A percentile compares a stretch with the other conserved stretches of the same genome.
These are phyloP conservation scores for Battus philenor DNA, from an alignment of 1,140 invertebrate species.

Conservation along the genomic window DNA sequence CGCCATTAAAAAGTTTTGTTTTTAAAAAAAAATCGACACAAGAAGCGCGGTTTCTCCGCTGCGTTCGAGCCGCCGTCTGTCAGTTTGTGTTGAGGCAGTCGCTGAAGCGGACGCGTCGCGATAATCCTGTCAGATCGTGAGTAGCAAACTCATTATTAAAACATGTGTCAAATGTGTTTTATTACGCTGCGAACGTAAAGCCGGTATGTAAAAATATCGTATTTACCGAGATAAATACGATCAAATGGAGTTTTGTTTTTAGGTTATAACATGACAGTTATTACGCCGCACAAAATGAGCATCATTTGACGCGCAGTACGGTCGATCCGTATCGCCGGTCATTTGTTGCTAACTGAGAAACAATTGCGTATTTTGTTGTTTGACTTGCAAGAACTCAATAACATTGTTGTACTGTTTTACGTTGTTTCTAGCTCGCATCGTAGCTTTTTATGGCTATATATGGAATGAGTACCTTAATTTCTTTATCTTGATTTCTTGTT, in stretches of 20 bases:
- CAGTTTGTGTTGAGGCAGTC: slow-evolving; percentile 51
- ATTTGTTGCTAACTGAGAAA: slow-evolving; percentile 64
- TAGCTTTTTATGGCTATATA: slow-evolving; percentile 7
- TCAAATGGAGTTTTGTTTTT: slow-evolving; percentile 27
- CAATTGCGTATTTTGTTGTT: slow-evolving; percentile 49
- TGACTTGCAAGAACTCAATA: slow-evolving; percentile 21
- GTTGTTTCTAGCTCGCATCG: slow-evolving; percentile 15
- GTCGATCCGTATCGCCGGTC: slow-evolving; percentile 43
- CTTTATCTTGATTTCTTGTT: neutral
- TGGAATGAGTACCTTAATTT: slow-evolving; percentile 15
- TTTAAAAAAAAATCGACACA: slow-evolving; percentile 37
- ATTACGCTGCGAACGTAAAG: slow-evolving; percentile 10
- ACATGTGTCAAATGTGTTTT: slow-evolving; percentile 34
- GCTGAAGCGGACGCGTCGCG: slow-evolving; percentile 37
- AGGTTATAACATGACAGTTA: slow-evolving; percentile 59
- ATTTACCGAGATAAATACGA: slow-evolving; percentile 15
- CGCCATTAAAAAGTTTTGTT: slow-evolving; percentile 39
- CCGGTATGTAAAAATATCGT: slow-evolving; percentile 22
- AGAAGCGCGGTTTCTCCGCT: slow-evolving; percentile 42
- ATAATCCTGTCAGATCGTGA: slow-evolving; percentile 40
- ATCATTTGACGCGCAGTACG: slow-evolving; percentile 50
- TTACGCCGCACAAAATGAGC: slow-evolving; percentile 57
- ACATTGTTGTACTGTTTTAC: slow-evolving; percentile 22
- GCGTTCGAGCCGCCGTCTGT: slow-evolving; percentile 21
- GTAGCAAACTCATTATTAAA: slow-evolving; percentile 31